Conservation (phyloP, 2,797 vertebrate genomes). For the Limnodromus scolopaceus region DNA sequence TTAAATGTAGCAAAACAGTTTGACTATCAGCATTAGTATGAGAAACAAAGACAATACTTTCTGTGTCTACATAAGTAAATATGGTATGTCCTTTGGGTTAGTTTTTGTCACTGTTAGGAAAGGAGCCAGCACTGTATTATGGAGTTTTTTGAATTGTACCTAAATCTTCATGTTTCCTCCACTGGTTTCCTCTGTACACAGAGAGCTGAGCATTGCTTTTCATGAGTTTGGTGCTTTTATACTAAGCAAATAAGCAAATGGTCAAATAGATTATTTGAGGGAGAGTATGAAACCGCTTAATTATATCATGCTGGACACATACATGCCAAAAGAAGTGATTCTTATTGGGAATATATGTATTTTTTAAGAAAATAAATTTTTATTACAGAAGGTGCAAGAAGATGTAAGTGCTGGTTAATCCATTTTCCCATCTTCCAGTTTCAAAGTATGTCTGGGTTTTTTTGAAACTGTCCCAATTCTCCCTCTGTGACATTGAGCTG, state of each 20-base stretch:
- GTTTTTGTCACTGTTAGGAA: background rate
- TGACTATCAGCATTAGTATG: background rate
- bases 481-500: background rate
- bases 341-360: background rate
- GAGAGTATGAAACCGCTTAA: background rate
- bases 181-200: background rate
- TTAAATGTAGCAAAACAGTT: background rate
- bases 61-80: background rate
- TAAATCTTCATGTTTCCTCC: background rate
- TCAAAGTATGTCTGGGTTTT: background rate
- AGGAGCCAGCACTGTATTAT: background rate
- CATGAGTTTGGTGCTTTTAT: background rate
- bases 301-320: background rate
- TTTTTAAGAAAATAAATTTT: background rate
- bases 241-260: background rate
- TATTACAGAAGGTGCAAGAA: background rate
- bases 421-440: background rate
- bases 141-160: background rate
- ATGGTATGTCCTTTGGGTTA: background rate
- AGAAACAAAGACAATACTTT: background rate
- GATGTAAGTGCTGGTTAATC: background rate
- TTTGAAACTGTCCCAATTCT: background rate
- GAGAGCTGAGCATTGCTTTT: background rate
- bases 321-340: background rate
- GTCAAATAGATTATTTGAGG: background rate